Evolutionary conservation across 2,888 invertebrate species (phyloP).

Genomic region (Chelonus formosanus): DNA sequence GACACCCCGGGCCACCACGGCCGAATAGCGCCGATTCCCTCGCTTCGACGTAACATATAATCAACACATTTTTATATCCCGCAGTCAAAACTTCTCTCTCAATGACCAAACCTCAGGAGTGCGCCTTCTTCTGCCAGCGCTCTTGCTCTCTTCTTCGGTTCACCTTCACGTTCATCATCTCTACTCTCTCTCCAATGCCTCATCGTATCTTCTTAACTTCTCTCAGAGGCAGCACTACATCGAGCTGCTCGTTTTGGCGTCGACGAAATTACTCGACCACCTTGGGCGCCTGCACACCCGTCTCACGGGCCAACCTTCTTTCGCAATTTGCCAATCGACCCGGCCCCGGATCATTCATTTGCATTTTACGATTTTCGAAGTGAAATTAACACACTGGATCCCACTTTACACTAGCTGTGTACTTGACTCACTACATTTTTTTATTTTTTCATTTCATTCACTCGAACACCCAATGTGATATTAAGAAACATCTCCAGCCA

Average conservation of each 20-base stretch:
- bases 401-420: conserved; percentile 3
- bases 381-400: conserved; percentile 54
- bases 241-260: conserved; percentile 50
- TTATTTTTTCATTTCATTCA: not conserved
- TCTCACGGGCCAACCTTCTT: conserved; percentile 50
- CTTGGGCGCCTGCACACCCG: conserved; percentile 60
- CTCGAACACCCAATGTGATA: too few species aligned
- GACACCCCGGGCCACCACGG: conserved; percentile 50
- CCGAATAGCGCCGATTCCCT: conserved; percentile 35
- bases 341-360: conserved; percentile 54
- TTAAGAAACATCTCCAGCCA: too few species aligned
- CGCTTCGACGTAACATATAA: conserved; percentile 59
- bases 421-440: not conserved
- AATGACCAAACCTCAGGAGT: conserved; percentile 48
- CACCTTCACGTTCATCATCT: conserved; percentile 19
- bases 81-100: conserved; percentile 59
- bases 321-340: conserved; percentile 62
- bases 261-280: conserved; percentile 64
- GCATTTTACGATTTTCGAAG: conserved; percentile 63
- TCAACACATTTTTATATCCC: conserved; percentile 65
- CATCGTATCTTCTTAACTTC: conserved; percentile 36
- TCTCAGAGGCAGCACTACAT: conserved; percentile 24
- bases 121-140: conserved; percentile 17
- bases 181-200: conserved; percentile 18
- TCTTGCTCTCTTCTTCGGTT: conserved; percentile 24